Percentiles rank a stretch among this genome's conserved stretches.
Conservation (phyloP, 1,140 invertebrate genomes). For the Condylostylus longicornis region DNA sequence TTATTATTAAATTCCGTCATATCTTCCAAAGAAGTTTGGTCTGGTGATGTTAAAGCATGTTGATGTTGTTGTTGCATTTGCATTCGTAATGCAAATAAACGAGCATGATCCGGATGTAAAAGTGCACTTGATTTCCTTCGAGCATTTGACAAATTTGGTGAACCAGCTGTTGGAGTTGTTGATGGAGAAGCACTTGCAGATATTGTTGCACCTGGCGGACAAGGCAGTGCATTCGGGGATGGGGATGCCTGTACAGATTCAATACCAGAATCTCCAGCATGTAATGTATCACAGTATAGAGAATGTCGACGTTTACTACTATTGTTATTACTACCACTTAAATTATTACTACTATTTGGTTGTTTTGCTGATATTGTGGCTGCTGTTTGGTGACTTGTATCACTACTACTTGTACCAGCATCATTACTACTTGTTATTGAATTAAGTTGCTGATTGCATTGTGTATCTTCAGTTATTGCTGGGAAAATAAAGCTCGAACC, state of each 20-base stretch:
- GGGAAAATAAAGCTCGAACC: constrained; percentile 52
- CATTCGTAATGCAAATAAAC: constrained; percentile 35
- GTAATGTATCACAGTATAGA: constrained; percentile 30
- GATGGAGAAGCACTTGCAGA: constrained; percentile 29
- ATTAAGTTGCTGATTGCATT: too few species aligned
- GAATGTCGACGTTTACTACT: constrained; percentile 20
- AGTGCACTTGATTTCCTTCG: constrained; percentile 41
- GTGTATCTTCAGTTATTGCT: constrained; percentile 32
- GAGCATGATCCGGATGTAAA: constrained; percentile 52
- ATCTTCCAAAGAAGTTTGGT: constrained; percentile 31
- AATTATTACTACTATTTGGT: constrained; percentile 17
- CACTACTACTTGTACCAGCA: constrained; percentile 13
- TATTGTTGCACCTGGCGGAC: constrained; percentile 27
- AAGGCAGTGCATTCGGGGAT: constrained; percentile 37
- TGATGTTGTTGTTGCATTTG: constrained; percentile 36
- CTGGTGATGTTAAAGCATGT: constrained; percentile 26
- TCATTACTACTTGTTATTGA: constrained; percentile 7
- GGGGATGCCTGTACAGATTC: constrained; percentile 54
- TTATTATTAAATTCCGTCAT: constrained; percentile 28
- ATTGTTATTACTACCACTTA: constrained; percentile 20
- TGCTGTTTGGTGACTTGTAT: too few species aligned
- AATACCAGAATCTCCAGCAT: constrained; percentile 43
- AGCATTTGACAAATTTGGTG: constrained; percentile 29
- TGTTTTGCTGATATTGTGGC: constrained; percentile 15
- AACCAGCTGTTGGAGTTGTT: constrained; percentile 31